These are phyloP conservation scores for Epinotia brunnichana DNA, from an alignment of 2,888 invertebrate genomes.

Conservation along the genomic window DNA sequence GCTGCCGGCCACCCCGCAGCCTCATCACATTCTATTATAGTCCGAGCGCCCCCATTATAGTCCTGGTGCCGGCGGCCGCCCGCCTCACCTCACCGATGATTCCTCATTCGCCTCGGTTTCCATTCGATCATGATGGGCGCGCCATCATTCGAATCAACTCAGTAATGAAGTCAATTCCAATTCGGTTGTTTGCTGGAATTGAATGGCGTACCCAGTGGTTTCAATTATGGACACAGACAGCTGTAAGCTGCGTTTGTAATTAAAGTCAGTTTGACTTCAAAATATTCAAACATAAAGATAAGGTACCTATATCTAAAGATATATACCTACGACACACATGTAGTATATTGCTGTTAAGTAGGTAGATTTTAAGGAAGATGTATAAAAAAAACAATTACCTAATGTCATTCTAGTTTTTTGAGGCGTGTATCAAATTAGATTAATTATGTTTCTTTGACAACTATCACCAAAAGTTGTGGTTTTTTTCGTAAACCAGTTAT, in stretches of 20 bases:
- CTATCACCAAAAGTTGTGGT: too few relatives aligned
- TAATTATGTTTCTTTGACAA: too few relatives aligned
- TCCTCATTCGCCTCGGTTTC: conserved; percentile 34
- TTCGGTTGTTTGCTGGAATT: conserved; percentile 37
- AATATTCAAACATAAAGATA: too few relatives aligned
- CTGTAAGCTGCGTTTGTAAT: not conserved
- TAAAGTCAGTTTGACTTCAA: not conserved
- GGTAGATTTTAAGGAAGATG: too few relatives aligned
- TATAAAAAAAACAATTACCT: too few relatives aligned
- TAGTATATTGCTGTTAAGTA: too few relatives aligned
- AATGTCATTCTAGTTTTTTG: too few relatives aligned
- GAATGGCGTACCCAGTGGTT: conserved; percentile 25
- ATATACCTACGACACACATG: too few relatives aligned
- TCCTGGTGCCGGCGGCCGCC: conserved; percentile 31
- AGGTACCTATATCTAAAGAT: too few relatives aligned
- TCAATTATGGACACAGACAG: conserved; percentile 12
- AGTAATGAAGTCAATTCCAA: conserved; percentile 41
- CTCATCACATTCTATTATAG: conserved; percentile 36
- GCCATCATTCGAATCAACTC: conserved; percentile 28
- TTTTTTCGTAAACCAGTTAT: too few relatives aligned
- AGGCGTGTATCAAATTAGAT: too few relatives aligned
- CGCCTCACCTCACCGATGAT: conserved; percentile 30
- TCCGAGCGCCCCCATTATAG: conserved; percentile 39
- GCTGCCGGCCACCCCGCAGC: conserved; percentile 19
- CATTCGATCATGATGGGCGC: conserved; percentile 27